Evolutionary conservation across 1,140 invertebrate genomes (phyloP).

Genomic region (Drusus annulatus): DNA sequence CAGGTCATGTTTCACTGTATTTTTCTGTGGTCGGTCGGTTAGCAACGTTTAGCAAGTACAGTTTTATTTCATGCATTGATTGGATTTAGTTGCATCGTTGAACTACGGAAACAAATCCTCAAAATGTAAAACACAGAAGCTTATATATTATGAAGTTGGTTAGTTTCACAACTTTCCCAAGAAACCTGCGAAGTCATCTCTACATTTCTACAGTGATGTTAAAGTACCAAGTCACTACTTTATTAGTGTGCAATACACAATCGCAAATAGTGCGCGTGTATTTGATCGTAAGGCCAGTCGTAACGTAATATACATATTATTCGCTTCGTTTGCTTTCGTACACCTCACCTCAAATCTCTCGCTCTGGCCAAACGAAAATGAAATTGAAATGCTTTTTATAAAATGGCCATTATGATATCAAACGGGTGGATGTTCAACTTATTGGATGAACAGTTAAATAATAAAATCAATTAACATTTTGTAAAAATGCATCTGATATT

Average conservation of each 20-base stretch:
- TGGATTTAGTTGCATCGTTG: no score
- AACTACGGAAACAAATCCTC: no score
- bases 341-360: neutral
- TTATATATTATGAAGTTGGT: neutral
- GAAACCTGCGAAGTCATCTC: neutral
- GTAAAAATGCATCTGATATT: no score
- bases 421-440: neutral
- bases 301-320: neutral
- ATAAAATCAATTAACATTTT: no score
- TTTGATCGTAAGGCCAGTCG: neutral
- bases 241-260: no score
- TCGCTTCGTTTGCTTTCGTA: conserved; percentile 1
- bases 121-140: no score
- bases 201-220: neutral
- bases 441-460: neutral
- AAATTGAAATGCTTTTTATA: neutral
- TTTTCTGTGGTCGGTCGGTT: no score
- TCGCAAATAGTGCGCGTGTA: neutral
- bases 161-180: neutral
- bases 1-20: neutral
- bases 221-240: neutral
- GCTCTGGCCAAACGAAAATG: neutral
- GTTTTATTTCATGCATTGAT: no score
- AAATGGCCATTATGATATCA: neutral
- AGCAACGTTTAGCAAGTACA: no score